phyloP scores from a whole-genome alignment of 2,888 invertebrate species.

The Bugula neritina region DNA sequence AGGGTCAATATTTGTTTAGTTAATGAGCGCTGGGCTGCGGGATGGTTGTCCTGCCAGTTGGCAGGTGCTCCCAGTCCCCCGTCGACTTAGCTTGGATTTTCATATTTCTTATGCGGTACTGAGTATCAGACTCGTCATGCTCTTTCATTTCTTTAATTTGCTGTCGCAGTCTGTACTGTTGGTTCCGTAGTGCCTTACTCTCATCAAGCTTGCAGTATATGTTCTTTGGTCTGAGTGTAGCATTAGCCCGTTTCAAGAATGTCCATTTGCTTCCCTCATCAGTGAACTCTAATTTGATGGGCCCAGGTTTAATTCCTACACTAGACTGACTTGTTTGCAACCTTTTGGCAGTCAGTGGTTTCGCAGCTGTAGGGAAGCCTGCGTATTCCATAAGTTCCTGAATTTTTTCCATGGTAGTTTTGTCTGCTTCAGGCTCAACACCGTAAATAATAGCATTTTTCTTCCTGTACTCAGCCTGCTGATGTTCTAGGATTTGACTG shows the following conservation, averaged over 20 bases:
- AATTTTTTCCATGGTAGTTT: background rate
- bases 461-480: background rate
- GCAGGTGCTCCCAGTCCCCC: background rate
- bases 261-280: background rate
- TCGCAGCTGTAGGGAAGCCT: background rate
- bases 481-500: background rate
- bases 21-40: background rate
- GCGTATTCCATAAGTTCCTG: background rate
- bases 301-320: background rate
- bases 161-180: background rate
- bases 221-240: background rate
- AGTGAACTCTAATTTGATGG: background rate
- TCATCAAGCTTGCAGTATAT: background rate
- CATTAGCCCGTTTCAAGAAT: background rate
- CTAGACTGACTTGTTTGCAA: background rate
- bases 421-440: background rate
- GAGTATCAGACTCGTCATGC: background rate
- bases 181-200: background rate
- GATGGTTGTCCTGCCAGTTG: background rate
- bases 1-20: background rate
- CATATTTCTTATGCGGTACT: background rate
- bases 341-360: constrained; percentile 2
- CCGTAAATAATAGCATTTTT: constrained; percentile 2
- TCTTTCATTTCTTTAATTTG: background rate
- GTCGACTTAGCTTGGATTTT: background rate